Evolutionary conservation across 1,140 invertebrate genomes (phyloP).

Genomic region (Brachionus asplanchnoidis): DNA sequence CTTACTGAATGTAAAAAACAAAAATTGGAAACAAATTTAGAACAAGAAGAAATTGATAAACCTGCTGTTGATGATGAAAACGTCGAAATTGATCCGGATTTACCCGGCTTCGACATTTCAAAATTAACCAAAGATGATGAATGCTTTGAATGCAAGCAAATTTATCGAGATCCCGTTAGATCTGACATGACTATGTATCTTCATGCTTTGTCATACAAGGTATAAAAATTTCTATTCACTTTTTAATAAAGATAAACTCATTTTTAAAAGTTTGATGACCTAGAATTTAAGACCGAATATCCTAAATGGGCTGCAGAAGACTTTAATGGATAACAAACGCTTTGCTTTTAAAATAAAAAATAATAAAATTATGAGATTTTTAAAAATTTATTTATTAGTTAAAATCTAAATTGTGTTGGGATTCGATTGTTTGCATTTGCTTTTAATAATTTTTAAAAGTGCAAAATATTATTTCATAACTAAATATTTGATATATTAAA

Average conservation of each 20-base stretch:
- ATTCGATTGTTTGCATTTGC: too few species aligned
- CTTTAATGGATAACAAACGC: neutral
- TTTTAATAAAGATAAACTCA: too few species aligned
- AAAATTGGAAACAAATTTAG: neutral
- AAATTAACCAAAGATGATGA: conserved; percentile 64
- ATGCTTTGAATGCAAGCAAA: conserved; percentile 84
- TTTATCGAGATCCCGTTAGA: conserved; percentile 81
- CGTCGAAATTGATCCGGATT: conserved; percentile 59
- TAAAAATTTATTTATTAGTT: too few species aligned
- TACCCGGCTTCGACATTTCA: conserved; percentile 59
- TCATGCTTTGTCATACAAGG: conserved; percentile 85
- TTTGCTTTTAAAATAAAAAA: neutral
- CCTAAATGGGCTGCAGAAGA: conserved; percentile 21
- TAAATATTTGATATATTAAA: too few species aligned
- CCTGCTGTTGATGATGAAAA: neutral
- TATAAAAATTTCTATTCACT: conserved; percentile 43
- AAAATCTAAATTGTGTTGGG: too few species aligned
- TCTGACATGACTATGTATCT: conserved; percentile 88
- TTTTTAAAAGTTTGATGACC: conserved; percentile 23
- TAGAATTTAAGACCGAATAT: conserved; percentile 27
- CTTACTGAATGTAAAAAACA: neutral
- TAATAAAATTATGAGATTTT: neutral
- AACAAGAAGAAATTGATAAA: neutral
- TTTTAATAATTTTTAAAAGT: too few species aligned
- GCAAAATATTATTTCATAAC: too few species aligned